A percentile compares a stretch with the other conserved stretches of the same genome.
These are phyloP conservation scores for Sycobia sp. DNA, from an alignment of 1,140 invertebrate species.

Conservation along the genomic window DNA sequence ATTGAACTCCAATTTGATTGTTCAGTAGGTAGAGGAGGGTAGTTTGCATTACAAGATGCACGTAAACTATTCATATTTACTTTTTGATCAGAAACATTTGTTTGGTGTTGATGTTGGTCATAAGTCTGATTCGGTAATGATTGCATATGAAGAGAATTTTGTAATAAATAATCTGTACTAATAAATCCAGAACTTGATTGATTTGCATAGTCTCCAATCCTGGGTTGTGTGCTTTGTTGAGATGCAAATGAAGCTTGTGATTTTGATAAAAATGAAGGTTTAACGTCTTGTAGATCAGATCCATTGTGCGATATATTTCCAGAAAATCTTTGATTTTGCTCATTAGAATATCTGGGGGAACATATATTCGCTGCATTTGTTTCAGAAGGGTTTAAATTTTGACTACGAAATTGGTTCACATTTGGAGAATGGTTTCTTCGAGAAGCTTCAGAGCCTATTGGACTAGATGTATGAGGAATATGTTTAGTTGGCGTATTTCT, in stretches of 20 bases:
- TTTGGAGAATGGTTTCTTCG: conserved; percentile 42
- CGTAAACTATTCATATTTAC: conserved; percentile 12
- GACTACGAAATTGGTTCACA: conserved; percentile 35
- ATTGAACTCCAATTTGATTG: conserved; percentile 32
- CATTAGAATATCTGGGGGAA: conserved; percentile 1
- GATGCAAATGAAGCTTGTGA: conserved; percentile 26
- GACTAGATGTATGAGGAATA: conserved; percentile 6
- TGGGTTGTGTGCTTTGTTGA: conserved; percentile 5
- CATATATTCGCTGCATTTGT: conserved; percentile 17
- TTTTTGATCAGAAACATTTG: conserved; percentile 4
- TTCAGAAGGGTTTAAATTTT: conserved; percentile 30
- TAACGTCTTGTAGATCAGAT: conserved; percentile 33
- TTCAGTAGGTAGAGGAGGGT: conserved; percentile 9
- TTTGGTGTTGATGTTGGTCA: conserved; percentile 5
- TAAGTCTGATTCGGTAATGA: conserved; percentile 16
- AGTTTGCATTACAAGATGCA: not conserved
- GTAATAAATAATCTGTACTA: conserved; percentile 39
- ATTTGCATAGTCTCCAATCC: conserved; percentile 9
- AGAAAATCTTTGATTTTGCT: conserved; percentile 38
- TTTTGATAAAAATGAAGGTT: conserved; percentile 27
- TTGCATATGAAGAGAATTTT: conserved; percentile 33
- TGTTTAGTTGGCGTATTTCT: conserved; percentile 31
- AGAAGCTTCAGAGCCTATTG: conserved; percentile 23
- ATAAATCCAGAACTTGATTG: conserved; percentile 13
- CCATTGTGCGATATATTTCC: conserved; percentile 37